Evolutionary conservation across 1,140 invertebrate species (phyloP), one percentile per base, ranked within the genome.

Genomic region (Trichoplusia ni): DNA sequence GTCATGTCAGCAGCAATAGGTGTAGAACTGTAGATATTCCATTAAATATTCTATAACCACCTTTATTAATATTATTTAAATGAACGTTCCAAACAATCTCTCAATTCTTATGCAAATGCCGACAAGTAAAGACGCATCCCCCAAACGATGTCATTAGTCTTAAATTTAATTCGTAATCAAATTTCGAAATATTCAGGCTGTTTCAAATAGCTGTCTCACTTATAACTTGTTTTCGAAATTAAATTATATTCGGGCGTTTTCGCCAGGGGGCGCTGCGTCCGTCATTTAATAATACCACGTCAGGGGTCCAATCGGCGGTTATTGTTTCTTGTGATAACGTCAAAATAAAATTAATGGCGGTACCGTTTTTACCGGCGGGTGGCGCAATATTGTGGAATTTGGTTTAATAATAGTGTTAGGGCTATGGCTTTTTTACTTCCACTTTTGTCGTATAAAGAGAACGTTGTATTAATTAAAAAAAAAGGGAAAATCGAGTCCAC

Each of bases 301-400:
- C 31, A 37, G 49, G 31, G 54, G 23, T 42, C 40, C 42, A 60
- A 60, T 60, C 42, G 42, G 42, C 29, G 29, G 58, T 60, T 53
- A 60, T 60, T 60, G 58, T 60, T 60, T 46, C 29, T 33, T 16
- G 42, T 42, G 58, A 60, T 60, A 60, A 60, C 58, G 58, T 60
- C 58, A 60, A 60, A 60, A 60, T 60, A 47, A 60, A 60, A 60
- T 60, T 60, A 60, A 47, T 29, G 58, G 27, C 29, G 29, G 29
- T 13, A 4, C 35, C 37, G 13, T 40, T 16, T 31, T 14, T 14
- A 29, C 25, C 44, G 44, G 44, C 44, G 44, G 44, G 44, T 29
- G 25, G 44, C 25, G 9, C 25, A 29, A 47, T 47, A 47, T 47
- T 47, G 44, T 47, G 44, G 11, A n/a, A n/a, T n/a, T n/a, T n/a